These are phyloP conservation scores for Drosophila arawakana DNA, from an alignment of 1,140 invertebrate genomes.

Conservation along the genomic window DNA sequence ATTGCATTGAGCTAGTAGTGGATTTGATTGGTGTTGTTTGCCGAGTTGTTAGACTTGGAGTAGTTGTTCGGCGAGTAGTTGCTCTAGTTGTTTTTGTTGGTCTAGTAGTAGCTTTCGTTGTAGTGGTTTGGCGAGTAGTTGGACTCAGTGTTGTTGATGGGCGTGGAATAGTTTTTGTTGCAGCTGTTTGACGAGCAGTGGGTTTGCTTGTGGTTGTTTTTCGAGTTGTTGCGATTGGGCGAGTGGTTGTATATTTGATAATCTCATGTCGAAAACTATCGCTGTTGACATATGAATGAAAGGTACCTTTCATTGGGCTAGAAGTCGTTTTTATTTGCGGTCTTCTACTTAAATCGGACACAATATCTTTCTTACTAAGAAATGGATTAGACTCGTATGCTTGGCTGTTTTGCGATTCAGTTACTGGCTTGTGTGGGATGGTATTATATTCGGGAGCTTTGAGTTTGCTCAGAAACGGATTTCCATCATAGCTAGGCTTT, in stretches of 20 bases:
- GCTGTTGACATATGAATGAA: conserved; percentile 58
- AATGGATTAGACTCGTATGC: conserved; percentile 53
- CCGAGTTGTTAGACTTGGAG: background rate
- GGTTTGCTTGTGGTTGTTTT: background rate
- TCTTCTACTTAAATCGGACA: conserved; percentile 12
- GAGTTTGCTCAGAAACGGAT: conserved; percentile 56
- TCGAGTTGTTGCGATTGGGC: conserved; percentile 1
- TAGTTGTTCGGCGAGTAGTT: conserved; percentile 4
- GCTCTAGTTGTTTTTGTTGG: conserved; percentile 4
- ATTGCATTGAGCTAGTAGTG: no score
- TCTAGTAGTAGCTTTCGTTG: background rate
- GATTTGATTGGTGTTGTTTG: background rate
- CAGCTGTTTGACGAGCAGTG: conserved; percentile 3
- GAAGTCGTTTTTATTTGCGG: conserved; percentile 19
- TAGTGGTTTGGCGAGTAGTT: background rate
- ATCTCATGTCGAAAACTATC: conserved; percentile 69
- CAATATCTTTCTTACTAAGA: conserved; percentile 34
- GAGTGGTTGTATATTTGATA: conserved; percentile 61
- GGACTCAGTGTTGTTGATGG: conserved; percentile 19
- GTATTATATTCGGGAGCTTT: conserved; percentile 7
- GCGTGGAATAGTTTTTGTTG: background rate
- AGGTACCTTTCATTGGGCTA: conserved; percentile 17
- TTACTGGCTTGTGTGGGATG: conserved; percentile 7
- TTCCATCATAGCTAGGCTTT: conserved; percentile 38
- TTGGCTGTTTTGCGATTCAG: background rate